Conservation (phyloP, 2,888 invertebrate genomes). For the Philhelius pedissequus region DNA sequence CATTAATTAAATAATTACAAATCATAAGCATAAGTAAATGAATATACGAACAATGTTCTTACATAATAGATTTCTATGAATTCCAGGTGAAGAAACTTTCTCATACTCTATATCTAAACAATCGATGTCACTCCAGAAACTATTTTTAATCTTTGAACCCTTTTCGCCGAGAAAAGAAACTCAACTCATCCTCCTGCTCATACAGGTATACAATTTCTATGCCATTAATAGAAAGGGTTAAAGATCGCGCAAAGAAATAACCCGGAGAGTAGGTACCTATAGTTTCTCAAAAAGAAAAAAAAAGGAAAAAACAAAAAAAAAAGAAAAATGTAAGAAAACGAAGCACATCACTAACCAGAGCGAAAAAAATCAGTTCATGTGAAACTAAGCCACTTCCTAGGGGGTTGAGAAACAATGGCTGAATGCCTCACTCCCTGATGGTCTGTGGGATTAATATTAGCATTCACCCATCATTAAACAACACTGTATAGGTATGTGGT, state of each 20-base stretch:
- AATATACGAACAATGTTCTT: background rate
- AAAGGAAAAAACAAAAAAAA: background rate
- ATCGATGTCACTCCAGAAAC: conserved; percentile 8
- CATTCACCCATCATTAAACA: conserved; percentile 55
- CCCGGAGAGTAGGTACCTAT: background rate
- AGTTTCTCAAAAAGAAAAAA: background rate
- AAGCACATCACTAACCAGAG: background rate
- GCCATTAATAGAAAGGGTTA: conserved; percentile 34
- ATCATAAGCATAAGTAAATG: background rate
- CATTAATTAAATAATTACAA: background rate
- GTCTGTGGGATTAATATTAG: conserved; percentile 45
- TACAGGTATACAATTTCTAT: conserved; percentile 16
- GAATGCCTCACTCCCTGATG: background rate
- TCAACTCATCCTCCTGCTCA: background rate
- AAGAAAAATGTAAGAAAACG: background rate
- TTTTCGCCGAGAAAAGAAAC: conserved; percentile 31
- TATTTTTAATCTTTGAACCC: conserved; percentile 24
- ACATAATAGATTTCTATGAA: background rate
- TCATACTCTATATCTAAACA: background rate
- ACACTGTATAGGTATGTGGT: background rate
- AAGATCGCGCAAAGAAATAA: conserved; percentile 37
- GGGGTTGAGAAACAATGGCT: conserved; percentile 31
- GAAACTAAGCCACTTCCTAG: conserved; percentile 63
- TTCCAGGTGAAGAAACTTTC: background rate
- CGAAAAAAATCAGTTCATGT: conserved; percentile 43